These are phyloP conservation scores for Synergus itoensis DNA, from an alignment of 2,888 invertebrate genomes.

Conservation along the genomic window DNA sequence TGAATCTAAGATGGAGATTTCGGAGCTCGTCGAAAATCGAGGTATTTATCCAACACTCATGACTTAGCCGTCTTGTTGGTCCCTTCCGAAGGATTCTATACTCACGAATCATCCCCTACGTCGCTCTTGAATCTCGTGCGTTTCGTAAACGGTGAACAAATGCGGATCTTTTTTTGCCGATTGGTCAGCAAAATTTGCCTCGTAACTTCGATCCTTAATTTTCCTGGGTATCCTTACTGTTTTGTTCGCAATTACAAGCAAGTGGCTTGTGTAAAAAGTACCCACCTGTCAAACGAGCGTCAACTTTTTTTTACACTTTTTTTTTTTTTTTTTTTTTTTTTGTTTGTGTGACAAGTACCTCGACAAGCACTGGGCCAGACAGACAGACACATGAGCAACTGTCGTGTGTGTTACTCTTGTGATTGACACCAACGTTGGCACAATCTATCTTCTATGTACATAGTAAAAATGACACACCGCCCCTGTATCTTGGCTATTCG, in stretches of 20 bases:
- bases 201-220: background rate
- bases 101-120: conserved; percentile 22
- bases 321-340: conserved; percentile 28
- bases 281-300: conserved; percentile 21
- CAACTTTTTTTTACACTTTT: conserved; percentile 9
- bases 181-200: conserved; percentile 42
- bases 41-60: conserved; percentile 69
- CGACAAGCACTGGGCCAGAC: conserved; percentile 28
- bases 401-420: conserved; percentile 65
- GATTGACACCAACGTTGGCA: conserved; percentile 63
- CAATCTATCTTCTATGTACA: conserved; percentile 1
- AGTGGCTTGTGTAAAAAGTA: background rate
- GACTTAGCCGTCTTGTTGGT: conserved; percentile 54
- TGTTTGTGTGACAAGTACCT: conserved; percentile 29
- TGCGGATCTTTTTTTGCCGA: conserved; percentile 58
- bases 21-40: conserved; percentile 76
- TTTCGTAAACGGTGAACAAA: conserved; percentile 59
- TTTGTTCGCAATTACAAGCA: background rate
- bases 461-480: background rate
- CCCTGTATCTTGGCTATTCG: background rate
- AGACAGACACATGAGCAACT: conserved; percentile 52
- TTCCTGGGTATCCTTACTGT: background rate
- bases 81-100: background rate
- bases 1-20: conserved; percentile 78
- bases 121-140: conserved; percentile 39